Evolutionary conservation across 1,140 invertebrate species (phyloP), one percentile per base, ranked within the genome.

Genomic region (Matsumurasca onukii): DNA sequence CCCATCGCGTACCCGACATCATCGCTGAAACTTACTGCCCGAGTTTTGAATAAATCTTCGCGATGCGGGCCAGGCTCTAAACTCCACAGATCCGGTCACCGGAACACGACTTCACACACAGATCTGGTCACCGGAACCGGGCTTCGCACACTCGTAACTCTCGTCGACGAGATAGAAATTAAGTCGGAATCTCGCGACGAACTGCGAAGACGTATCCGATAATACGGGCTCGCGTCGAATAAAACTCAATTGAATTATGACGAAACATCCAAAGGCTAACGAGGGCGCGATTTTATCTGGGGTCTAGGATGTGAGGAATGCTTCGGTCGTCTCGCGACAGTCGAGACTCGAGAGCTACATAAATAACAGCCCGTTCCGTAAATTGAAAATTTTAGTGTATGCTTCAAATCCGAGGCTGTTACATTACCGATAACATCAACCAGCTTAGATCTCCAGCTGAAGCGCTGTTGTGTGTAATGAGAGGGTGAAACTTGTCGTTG

Each of bases 11-110:
- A 39, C 34, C 17, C 5, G 34, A 39, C 17, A 39, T 17, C 34
- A 39, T 17, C 34, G 17, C 34, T 5, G 34, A 5, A 39, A 9
- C 17, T 17, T n/a, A n/a, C n/a, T n/a, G n/a, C n/a, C n/a, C n/a
- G n/a, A n/a, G n/a, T n/a, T n/a, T 59, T 59, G 55, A 22, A 59
- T 59, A 59, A 59, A 59, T 59, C 55, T 59, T 24, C 55, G 30
- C 30, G 22, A 59, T 59, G 55, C 55, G 55, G 55, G 55, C 30
- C 13, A n/a, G n/a, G n/a, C n/a, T n/a, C n/a, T n/a, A n/a, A n/a
- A n/a, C n/a, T n/a, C n/a, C n/a, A n/a, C n/a, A n/a, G n/a, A n/a
- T n/a, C n/a, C n/a, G n/a, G n/a, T n/a, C n/a, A n/a, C n/a, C n/a
- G n/a, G n/a, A n/a, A n/a, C n/a, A n/a, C n/a, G n/a, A n/a, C n/a